Percentiles rank a stretch among this genome's conserved stretches.
These are phyloP conservation scores for Sebastiscus tertius DNA, from an alignment of 2,797 vertebrate genomes.

Conservation along the genomic window DNA sequence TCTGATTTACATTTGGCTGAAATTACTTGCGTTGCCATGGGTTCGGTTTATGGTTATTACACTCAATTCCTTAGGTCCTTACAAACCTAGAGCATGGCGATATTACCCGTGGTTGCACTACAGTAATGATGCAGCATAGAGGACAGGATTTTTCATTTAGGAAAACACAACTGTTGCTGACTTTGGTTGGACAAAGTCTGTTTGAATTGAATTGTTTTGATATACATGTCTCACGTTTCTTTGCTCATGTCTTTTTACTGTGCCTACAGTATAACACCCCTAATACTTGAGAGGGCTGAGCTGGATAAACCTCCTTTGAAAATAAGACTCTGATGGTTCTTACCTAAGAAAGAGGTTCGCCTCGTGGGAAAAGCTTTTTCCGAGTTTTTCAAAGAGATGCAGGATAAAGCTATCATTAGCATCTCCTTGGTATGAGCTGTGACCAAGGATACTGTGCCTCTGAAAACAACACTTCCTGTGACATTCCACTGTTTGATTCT, in stretches of 20 bases:
- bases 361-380: slow-evolving; percentile 48
- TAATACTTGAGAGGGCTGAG: slow-evolving; percentile 22
- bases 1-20: slow-evolving; percentile 23
- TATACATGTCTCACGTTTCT: not conserved
- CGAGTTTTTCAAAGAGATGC: slow-evolving; percentile 48
- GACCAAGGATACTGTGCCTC: slow-evolving; percentile 70
- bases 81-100: not conserved
- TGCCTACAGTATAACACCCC: not conserved
- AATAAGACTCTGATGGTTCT: slow-evolving; percentile 35
- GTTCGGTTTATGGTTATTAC: slow-evolving; percentile 25
- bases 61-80: slow-evolving; percentile 2
- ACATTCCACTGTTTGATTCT: slow-evolving; percentile 81
- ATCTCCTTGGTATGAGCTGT: slow-evolving; percentile 70
- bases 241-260: not conserved
- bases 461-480: slow-evolving; percentile 78
- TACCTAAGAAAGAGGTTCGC: slow-evolving; percentile 40
- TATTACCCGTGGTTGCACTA: not conserved
- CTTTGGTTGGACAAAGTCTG: not conserved
- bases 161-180: slow-evolving; percentile 4
- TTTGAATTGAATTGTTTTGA: slow-evolving; percentile 10
- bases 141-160: slow-evolving; percentile 1
- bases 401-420: slow-evolving; percentile 69
- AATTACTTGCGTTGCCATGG: slow-evolving; percentile 14
- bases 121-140: not conserved
- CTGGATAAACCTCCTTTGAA: slow-evolving; percentile 46